phyloP scores from a whole-genome alignment of 1,140 invertebrate species.

The Tetramorium parvispinum region DNA sequence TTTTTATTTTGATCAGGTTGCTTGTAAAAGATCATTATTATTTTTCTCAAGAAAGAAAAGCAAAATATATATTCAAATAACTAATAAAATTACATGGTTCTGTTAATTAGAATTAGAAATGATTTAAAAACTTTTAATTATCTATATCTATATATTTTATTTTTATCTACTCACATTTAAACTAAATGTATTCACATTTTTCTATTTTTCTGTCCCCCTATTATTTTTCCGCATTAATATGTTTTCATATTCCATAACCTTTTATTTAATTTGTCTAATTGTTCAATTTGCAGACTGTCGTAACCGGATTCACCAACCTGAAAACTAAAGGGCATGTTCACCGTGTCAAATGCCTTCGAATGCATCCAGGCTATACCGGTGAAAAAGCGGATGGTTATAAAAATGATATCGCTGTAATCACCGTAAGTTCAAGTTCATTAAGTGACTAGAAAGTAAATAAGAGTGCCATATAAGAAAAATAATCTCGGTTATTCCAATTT shows the following conservation, averaged over 20 bases:
- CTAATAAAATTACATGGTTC: background rate
- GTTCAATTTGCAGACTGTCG: background rate
- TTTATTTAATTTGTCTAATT: background rate
- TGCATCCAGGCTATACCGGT: background rate
- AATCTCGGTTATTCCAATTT: background rate
- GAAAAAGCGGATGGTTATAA: background rate
- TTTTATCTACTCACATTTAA: background rate
- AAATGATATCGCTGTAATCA: background rate
- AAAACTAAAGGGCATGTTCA: background rate
- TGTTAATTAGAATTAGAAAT: background rate
- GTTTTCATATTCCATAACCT: background rate
- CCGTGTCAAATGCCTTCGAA: background rate
- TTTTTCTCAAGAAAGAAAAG: background rate
- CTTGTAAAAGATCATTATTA: background rate
- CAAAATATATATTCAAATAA: background rate
- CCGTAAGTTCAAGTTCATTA: constrained; percentile 3
- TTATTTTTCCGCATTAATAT: background rate
- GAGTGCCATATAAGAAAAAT: background rate
- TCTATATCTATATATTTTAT: background rate
- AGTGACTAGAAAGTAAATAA: background rate
- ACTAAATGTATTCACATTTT: too few relatives aligned
- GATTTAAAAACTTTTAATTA: background rate
- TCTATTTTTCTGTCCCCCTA: background rate
- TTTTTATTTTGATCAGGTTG: background rate
- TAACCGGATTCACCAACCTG: background rate